phyloP scores from a whole-genome alignment of 2,888 invertebrate species.

The Idaea aversata region DNA sequence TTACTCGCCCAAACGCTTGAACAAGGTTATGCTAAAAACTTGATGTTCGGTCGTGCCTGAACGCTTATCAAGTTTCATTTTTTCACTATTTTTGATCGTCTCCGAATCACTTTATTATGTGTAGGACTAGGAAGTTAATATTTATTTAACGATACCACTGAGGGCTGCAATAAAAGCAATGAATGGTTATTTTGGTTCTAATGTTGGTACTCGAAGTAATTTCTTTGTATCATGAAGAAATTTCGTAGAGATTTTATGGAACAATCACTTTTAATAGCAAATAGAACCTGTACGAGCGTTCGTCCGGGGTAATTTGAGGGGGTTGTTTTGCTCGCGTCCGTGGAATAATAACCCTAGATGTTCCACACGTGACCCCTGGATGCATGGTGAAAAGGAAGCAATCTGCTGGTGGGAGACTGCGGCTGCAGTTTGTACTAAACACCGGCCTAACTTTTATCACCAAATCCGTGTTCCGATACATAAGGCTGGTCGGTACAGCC shows the following conservation, averaged over 20 bases:
- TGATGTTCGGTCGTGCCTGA: too few species aligned
- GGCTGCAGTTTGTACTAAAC: too few species aligned
- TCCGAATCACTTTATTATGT: not conserved
- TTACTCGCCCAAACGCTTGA: too few species aligned
- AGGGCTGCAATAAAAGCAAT: not conserved
- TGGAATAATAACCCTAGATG: not conserved
- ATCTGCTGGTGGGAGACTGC: too few species aligned
- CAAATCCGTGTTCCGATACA: too few species aligned
- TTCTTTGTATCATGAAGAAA: not conserved
- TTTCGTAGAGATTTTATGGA: not conserved
- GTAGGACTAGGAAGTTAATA: not conserved
- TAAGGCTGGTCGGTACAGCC: too few species aligned
- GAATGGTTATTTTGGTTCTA: not conserved
- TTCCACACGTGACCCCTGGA: too few species aligned
- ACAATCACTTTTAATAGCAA: not conserved
- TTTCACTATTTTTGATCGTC: not conserved
- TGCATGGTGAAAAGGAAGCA: too few species aligned
- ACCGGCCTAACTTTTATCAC: too few species aligned
- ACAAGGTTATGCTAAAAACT: too few species aligned
- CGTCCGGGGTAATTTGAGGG: not conserved
- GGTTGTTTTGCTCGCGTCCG: not conserved
- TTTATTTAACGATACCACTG: not conserved
- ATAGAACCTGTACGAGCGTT: not conserved
- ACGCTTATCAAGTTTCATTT: too few species aligned
- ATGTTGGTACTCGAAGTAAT: not conserved